Evolutionary conservation across 2,888 invertebrate species (phyloP), one percentile per base, ranked within the genome.

Genomic region (Eustalomyia histrio): DNA sequence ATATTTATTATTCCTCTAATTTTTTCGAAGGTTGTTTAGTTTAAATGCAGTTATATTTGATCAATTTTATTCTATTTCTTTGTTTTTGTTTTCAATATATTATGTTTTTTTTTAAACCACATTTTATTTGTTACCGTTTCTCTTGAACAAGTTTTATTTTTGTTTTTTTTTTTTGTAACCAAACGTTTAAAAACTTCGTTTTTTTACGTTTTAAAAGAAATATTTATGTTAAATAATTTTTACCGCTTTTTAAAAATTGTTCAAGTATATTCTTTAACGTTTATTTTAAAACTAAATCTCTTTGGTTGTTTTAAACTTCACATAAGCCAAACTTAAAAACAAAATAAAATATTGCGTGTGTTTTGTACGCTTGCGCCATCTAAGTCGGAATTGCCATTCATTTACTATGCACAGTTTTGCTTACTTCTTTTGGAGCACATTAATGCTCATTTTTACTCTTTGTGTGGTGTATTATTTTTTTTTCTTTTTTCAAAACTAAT

Each of bases 231-330:
- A 52, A n/a, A 69, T 6, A 12, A 17, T 24, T n/a, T 78, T 76
- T 18, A 64, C 55, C 64, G 55, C 43, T 63, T 55, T 63, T 61
- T 52, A n/a, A 39, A 50, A 16, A 1, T 24, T 57, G 18, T 68
- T 47, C 78, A 71, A 78, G 61, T 78, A 17, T 50, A 52, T 61
- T 65, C 74, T 67, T 81, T 55, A 78, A 78, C 78, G 81, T 67
- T 78, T 78, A 71, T 24, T 43, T 39, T 75, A 58, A 71, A 78
- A 81, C 81, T 81, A 67, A 81, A 52, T 58, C 67, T 71, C 74
- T 75, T 78, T 71, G 21, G 53, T 24, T 55, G 47, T n/a, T 24
- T 65, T 33, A 64, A 63, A 52, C 63, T 64, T 43, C 60, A 60
- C 58, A 16, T 57, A 29, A 53, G 63, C 47, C 17, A 52, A 52